Base-by-base conservation (phyloP, 1,140 invertebrate species). In the Plodia interpunctella region DNA sequence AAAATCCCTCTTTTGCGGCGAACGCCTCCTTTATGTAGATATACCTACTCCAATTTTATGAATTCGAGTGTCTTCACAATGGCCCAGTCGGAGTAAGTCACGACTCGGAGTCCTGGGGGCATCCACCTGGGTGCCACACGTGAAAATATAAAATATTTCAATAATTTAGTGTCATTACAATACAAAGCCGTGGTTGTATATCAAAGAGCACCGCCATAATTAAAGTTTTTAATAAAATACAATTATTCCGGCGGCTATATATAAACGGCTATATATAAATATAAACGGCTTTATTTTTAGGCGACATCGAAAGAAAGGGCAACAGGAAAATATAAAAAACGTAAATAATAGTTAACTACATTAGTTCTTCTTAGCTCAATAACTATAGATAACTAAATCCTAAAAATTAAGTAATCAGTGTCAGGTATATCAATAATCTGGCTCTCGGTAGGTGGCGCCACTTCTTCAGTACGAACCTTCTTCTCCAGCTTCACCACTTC, bases 41-140 rank as follows among this genome's bases (percentile, higher is more conserved):
- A n/a, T n/a, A n/a, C n/a, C n/a, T n/a, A 73, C 70, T 76, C 61
- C 66, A 73, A 80, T 69, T 74, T 68, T 63, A 62, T 70, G 69
- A 80, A 75, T 76, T 74, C 71, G 70, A 72, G 68, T 71, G 30
- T 74, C 65, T 67, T 75, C 68, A 83, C 78, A 85, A 85, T 78
- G 73, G 72, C 64, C 59, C 54, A 68, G 65, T 52, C 63, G 55
- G 74, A 68, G 80, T 86, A 86, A 88, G 83, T 88, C 83, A 88
- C 83, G 85, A 84, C 75, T 71, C 52, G 44, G 52, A 28, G 56
- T 72, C 74, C 78, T 64, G 71, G 64, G 72, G 80, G 76, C 76
- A 74, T 63, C 75, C 83, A 88, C 83, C 83, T 88, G 85, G 78
- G 80, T 72, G 68, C 73, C 63, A 66, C 63, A 70, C 63, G 62